Evolutionary conservation across 2,113 vertebrate species (phyloP).

Genomic region (Cavia aperea): DNA sequence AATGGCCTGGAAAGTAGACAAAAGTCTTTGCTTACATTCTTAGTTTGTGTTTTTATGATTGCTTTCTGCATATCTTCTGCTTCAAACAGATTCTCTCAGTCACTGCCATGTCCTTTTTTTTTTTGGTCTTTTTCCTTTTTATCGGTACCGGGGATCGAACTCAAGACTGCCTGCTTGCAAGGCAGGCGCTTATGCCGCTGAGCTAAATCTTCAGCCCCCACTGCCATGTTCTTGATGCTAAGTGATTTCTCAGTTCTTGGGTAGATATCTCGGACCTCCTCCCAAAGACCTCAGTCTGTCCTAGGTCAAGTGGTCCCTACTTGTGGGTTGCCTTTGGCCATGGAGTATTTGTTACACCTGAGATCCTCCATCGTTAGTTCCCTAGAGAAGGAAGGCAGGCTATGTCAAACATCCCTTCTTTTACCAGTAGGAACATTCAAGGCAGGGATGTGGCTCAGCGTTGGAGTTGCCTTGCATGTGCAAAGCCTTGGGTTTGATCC

Average conservation of each 20-base stretch:
- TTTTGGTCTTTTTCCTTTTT: too few species aligned
- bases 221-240: background rate
- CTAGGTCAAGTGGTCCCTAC: background rate
- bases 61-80: background rate
- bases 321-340: background rate
- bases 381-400: background rate
- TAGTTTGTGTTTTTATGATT: background rate
- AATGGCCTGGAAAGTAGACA: background rate
- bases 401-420: background rate
- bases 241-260: background rate
- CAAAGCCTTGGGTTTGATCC: background rate
- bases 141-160: too few species aligned
- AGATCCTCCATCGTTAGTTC: background rate
- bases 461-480: background rate
- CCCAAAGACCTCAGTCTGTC: background rate
- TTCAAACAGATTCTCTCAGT: background rate
- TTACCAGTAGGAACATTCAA: background rate
- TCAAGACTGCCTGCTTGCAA: too few species aligned
- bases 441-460: background rate
- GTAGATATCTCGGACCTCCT: background rate
- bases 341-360: accelerated
- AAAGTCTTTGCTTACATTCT: background rate
- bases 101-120: background rate
- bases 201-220: too few species aligned
- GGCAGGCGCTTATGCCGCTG: too few species aligned